Evolutionary conservation across 1,140 invertebrate species (phyloP).

Genomic region (Drosophila arizonae): DNA sequence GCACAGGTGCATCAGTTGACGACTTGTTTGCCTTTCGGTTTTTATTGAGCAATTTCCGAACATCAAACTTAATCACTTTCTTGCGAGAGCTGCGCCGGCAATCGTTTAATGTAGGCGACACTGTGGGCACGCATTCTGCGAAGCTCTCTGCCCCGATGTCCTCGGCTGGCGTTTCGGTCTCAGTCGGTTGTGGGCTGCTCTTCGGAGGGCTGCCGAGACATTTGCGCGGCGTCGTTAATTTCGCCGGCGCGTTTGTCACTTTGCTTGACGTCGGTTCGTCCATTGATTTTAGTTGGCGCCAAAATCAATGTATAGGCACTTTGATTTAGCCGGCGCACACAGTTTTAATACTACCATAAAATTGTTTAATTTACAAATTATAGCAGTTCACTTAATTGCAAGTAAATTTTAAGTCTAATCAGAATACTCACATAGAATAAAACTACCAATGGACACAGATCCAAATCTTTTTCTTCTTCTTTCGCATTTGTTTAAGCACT

Average conservation of each 20-base stretch:
- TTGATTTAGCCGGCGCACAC: conserved; percentile 9
- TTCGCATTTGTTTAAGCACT: conserved; percentile 27
- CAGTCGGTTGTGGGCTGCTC: not conserved
- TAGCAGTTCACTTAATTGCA: too few relatives aligned
- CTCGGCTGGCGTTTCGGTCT: not conserved
- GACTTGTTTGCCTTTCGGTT: conserved; percentile 68
- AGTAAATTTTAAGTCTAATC: not conserved
- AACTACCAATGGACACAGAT: not conserved
- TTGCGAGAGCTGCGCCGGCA: conserved; percentile 75
- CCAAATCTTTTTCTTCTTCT: conserved; percentile 8
- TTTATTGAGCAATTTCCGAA: conserved; percentile 69
- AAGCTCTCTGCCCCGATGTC: not conserved
- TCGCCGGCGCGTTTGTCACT: not conserved
- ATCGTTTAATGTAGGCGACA: conserved; percentile 31
- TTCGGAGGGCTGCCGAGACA: conserved; percentile 10
- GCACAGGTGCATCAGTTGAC: conserved; percentile 57
- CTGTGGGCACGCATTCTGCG: not conserved
- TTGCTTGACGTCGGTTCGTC: conserved; percentile 1
- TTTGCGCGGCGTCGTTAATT: conserved; percentile 11
- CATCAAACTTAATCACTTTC: conserved; percentile 78
- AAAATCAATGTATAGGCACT: conserved; percentile 13
- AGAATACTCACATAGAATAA: not conserved
- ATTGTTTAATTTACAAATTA: conserved; percentile 2
- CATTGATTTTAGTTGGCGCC: conserved; percentile 25
- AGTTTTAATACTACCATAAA: conserved; percentile 13